A percentile compares a stretch with the other conserved stretches of the same genome.
These are phyloP conservation scores for Sinocyclocheilus anshuiensis DNA, from an alignment of 2,113 vertebrate genomes.

Conservation along the genomic window DNA sequence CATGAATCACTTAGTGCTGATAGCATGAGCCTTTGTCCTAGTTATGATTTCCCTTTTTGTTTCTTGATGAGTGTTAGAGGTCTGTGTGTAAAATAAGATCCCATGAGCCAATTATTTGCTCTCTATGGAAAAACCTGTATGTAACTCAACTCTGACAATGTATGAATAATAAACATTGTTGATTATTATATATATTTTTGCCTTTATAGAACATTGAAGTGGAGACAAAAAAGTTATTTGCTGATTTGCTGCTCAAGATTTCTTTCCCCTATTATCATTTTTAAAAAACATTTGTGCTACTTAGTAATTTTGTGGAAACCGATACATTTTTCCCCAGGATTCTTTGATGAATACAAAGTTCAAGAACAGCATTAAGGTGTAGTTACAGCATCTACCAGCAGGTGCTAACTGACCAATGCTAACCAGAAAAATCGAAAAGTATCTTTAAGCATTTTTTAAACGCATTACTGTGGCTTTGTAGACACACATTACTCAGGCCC, in stretches of 20 bases:
- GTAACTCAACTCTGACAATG: background rate
- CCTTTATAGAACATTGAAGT: background rate
- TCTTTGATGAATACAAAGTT: background rate
- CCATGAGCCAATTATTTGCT: constrained; percentile 18
- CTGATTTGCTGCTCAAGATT: background rate
- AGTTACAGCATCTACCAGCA: background rate
- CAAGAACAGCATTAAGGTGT: background rate
- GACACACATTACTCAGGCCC: background rate
- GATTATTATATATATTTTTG: constrained; percentile 1
- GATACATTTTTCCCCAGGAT: background rate
- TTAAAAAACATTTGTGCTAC: background rate
- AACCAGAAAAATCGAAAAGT: background rate
- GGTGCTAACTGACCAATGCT: background rate
- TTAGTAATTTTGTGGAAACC: background rate
- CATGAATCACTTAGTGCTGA: constrained; percentile 38
- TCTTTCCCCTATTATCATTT: background rate
- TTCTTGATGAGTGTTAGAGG: constrained; percentile 16
- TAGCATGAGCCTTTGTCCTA: constrained; percentile 32
- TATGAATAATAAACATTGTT: background rate
- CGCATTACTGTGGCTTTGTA: background rate
- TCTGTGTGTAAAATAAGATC: constrained; percentile 27
- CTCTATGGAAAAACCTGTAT: background rate
- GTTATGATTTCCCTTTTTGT: constrained; percentile 27
- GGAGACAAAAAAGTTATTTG: background rate
- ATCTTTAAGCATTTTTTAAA: background rate